A percentile compares a stretch with the other conserved stretches of the same genome.
phyloP scores from a whole-genome alignment of 2,113 vertebrate genomes.

The Copsychus sechellarum region DNA sequence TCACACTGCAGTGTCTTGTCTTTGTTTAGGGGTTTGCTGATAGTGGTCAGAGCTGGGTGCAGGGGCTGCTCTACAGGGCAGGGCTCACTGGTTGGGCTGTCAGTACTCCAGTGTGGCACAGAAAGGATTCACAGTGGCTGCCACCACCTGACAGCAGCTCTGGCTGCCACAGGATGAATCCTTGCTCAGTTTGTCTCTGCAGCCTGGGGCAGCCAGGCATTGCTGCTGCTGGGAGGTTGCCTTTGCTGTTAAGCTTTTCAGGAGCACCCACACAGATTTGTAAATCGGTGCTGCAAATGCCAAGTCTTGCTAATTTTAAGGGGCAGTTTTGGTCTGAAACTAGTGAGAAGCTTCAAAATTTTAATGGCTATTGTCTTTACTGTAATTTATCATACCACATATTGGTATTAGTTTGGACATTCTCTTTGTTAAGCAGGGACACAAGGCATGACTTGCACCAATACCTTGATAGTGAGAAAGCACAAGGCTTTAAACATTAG shows the following conservation, averaged over 20 bases:
- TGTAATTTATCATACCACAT: rapidly evolving
- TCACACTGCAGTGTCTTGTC: background rate
- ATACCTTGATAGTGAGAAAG: background rate
- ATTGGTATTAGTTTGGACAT: background rate
- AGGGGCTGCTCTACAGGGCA: background rate
- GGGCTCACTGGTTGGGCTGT: background rate
- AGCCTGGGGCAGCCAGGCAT: background rate
- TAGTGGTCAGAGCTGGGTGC: background rate
- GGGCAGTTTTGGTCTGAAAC: background rate
- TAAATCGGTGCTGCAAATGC: background rate
- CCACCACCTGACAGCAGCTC: background rate
- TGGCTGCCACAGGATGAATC: background rate
- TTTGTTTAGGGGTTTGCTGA: background rate
- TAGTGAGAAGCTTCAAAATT: background rate
- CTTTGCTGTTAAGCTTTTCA: background rate
- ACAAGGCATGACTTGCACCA: background rate
- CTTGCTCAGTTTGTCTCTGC: background rate
- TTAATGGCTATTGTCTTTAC: background rate
- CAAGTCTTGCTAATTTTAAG: background rate
- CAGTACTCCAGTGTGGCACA: rapidly evolving
- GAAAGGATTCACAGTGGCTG: background rate
- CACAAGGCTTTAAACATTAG: background rate
- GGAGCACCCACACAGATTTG: background rate
- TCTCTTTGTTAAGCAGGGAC: background rate
- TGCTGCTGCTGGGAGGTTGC: background rate